Evolutionary conservation across 2,113 vertebrate genomes (phyloP).

Genomic region (Dipodomys stephensi): DNA sequence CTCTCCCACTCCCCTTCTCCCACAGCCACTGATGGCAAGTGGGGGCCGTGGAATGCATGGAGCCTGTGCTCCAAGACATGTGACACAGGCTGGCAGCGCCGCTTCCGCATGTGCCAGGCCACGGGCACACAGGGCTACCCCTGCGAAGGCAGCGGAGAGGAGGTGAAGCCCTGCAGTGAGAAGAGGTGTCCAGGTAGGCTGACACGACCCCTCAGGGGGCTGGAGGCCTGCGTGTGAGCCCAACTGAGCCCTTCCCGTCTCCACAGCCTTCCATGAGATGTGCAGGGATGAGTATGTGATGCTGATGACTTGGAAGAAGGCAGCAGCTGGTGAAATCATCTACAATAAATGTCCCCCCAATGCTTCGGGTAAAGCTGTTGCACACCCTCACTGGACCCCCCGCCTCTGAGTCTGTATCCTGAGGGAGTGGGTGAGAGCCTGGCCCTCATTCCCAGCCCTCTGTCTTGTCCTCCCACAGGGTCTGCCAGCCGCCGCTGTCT

Average conservation of each 20-base stretch:
- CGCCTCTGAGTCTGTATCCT: neutral
- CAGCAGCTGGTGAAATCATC: conserved; percentile 95
- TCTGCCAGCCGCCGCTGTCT: conserved; percentile 99
- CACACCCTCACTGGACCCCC: accelerated
- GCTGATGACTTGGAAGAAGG: conserved; percentile 96
- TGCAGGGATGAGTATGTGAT: conserved; percentile 95
- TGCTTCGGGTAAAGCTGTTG: conserved; percentile 92
- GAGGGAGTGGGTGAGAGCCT: neutral
- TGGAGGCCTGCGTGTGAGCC: neutral
- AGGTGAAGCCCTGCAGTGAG: conserved; percentile 97
- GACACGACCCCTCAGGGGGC: neutral
- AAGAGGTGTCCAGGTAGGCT: conserved; percentile 97
- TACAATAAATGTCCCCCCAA: conserved; percentile 99
- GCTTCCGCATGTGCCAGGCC: conserved; percentile 97
- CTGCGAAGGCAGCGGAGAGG: conserved; percentile 96
- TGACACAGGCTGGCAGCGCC: conserved; percentile 97
- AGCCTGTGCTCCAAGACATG: conserved; percentile 98
- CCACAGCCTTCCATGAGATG: conserved; percentile 94
- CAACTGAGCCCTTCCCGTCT: conserved; percentile 32
- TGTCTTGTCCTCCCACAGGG: conserved; percentile 85
- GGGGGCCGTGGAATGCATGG: conserved; percentile 98
- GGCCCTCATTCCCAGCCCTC: neutral
- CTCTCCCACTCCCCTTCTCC: conserved; percentile 36
- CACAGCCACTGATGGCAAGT: conserved; percentile 92
- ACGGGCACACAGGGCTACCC: conserved; percentile 93